Evolutionary conservation across 1,140 invertebrate species (phyloP).

Genomic region (Zaprionus vittiger): DNA sequence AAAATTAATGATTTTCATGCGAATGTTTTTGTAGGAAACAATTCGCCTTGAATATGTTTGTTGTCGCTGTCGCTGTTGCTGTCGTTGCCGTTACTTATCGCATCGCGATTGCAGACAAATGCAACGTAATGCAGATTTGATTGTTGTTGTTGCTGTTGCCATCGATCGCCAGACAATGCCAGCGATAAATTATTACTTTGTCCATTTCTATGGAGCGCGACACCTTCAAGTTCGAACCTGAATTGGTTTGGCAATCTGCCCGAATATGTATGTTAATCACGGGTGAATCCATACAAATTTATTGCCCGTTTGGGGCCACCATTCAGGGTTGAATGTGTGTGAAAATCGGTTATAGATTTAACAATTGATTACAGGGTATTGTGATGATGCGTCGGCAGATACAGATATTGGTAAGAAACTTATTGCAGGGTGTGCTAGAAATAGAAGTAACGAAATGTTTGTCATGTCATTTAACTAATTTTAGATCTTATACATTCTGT

Average conservation of each 20-base stretch:
- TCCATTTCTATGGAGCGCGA: not conserved
- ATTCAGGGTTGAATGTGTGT: conserved; percentile 7
- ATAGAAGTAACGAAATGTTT: not conserved
- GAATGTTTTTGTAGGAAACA: conserved; percentile 8
- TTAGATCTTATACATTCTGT: no score
- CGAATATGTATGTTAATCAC: conserved; percentile 30
- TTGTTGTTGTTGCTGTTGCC: not conserved
- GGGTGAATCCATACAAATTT: conserved; percentile 9
- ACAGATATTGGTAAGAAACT: no score
- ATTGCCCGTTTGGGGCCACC: not conserved
- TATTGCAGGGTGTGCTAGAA: no score
- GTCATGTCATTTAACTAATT: not conserved
- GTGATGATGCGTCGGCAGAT: not conserved
- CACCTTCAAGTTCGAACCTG: not conserved
- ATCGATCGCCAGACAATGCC: conserved; percentile 10
- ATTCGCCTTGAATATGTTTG: conserved; percentile 15
- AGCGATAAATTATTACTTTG: not conserved
- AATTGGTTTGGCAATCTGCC: conserved; percentile 9
- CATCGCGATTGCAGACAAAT: conserved; percentile 29
- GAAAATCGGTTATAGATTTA: not conserved
- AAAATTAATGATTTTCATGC: conserved; percentile 18
- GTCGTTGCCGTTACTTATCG: conserved; percentile 23
- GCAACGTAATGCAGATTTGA: conserved; percentile 40
- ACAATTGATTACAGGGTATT: not conserved
- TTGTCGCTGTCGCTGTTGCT: no score